Percentiles rank a stretch among this genome's conserved stretches.
Evolutionary conservation across 2,888 invertebrate species (phyloP).

Genomic region (Tortrix viridana): DNA sequence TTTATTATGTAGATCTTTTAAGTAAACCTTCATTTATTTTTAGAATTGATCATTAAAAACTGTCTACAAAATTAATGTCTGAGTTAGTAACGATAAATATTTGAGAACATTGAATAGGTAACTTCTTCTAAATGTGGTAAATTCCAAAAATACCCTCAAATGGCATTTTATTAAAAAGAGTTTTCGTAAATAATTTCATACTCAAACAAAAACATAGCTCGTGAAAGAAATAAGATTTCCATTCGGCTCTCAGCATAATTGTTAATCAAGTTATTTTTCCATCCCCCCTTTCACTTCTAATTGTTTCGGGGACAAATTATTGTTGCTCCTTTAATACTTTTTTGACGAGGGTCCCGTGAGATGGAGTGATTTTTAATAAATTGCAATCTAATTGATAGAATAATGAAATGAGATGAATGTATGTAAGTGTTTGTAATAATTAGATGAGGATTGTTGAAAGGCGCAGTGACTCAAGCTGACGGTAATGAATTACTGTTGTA

Average conservation of each 20-base stretch:
- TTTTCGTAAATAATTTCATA: not conserved
- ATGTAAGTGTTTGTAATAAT: conserved; percentile 34
- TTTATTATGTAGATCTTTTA: too few species aligned
- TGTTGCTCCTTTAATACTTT: conserved; percentile 68
- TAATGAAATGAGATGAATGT: conserved; percentile 16
- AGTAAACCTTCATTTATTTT: too few species aligned
- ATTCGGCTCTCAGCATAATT: conserved; percentile 22
- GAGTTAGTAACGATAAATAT: too few species aligned
- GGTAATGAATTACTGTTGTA: conserved; percentile 29
- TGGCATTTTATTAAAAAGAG: not conserved
- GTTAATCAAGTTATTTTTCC: conserved; percentile 37
- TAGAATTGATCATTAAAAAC: too few species aligned
- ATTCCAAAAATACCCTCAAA: not conserved
- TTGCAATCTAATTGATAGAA: conserved; percentile 31
- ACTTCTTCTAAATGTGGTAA: too few species aligned
- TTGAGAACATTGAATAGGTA: too few species aligned
- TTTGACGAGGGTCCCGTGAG: conserved; percentile 70
- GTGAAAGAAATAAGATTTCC: conserved; percentile 26
- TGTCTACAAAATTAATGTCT: too few species aligned
- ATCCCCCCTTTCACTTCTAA: conserved; percentile 28
- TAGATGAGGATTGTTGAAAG: conserved; percentile 19
- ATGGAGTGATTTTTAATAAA: conserved; percentile 40
- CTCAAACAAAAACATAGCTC: not conserved
- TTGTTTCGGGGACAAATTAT: conserved; percentile 70
- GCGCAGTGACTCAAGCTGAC: conserved; percentile 1